Base-by-base conservation (phyloP, 1,140 invertebrate genomes). In the Thalassaphorura encarpata region DNA sequence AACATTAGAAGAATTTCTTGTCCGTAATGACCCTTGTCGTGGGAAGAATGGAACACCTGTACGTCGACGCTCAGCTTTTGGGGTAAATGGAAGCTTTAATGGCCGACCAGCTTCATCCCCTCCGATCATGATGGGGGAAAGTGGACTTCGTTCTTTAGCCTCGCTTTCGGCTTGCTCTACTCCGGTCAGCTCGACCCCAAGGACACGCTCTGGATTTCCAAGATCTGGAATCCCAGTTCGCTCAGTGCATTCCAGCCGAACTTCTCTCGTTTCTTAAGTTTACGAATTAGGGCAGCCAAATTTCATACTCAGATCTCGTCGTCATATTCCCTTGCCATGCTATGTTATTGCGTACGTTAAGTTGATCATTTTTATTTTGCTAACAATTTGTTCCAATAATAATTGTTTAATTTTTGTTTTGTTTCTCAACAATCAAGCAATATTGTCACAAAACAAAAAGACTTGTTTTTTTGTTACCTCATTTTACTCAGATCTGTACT, bases 1-100 rank as follows among this genome's bases (percentile, higher is more conserved):
- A 71, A 93, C 89, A 11, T 74, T 95, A 67, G 86, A 91, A 68
- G 87, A 93, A 73, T 95, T 92, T 72, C 76, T 94, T 67, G 80
- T 85, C 66, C 82, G 85, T 54, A 88, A 92, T 73, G 88, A 93
- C 70, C 89, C 89, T 40, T 91, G 87, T 75, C 82, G 85, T 21
- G 36, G 11, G 6, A 43, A 28, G 18, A 16, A 13, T 8, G 11
- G 11, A 6, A 5, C 5, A 29, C 26, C 33, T 4, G n/a, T 19
- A 29, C 33, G 28, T 28, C 39, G 23, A 23, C 13, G 49, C 33
- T 53, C 51, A 23, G 11, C 18, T 28, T 8, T 11, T 8, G 11
- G 6, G 42, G 42, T 11, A 43, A 18, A 31, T 24, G 48, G 8
- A 8, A 19, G 5, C 18, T 51, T n/a, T 13, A 21, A 51, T 36